phyloP scores from a whole-genome alignment of 2,888 invertebrate genomes.

The Dynastes grantii region DNA sequence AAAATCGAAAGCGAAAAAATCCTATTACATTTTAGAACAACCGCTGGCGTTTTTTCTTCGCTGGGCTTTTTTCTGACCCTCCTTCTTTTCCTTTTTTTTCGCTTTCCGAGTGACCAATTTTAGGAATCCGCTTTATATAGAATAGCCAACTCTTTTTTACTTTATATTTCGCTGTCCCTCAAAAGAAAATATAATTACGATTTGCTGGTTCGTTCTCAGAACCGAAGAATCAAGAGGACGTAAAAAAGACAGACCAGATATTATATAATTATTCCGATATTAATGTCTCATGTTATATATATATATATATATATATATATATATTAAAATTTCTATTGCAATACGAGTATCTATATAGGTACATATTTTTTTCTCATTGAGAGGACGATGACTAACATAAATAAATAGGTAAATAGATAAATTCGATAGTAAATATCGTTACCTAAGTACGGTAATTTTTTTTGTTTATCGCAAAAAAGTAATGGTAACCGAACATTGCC shows the following conservation, averaged over 20 bases:
- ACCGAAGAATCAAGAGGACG: not conserved
- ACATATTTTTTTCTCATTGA: not conserved
- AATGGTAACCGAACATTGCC: too few relatives aligned
- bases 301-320: not conserved
- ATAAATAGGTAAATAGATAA: not conserved
- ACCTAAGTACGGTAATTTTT: slow-evolving; percentile 1
- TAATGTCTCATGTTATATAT: not conserved
- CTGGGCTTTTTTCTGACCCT: too few relatives aligned
- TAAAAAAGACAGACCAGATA: not conserved
- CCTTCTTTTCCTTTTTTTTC: too few relatives aligned
- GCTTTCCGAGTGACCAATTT: too few relatives aligned
- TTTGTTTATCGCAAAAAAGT: slow-evolving; percentile 4
- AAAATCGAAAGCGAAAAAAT: too few relatives aligned
- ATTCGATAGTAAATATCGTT: not conserved
- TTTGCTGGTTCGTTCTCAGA: slow-evolving; percentile 18
- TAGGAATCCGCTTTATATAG: too few relatives aligned
- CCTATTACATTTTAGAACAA: too few relatives aligned
- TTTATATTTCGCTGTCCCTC: slow-evolving; percentile 15
- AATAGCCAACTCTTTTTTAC: too few relatives aligned
- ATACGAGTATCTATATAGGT: too few relatives aligned
- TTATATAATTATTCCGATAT: slow-evolving; percentile 8
- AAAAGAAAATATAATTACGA: slow-evolving; percentile 32
- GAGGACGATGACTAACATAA: not conserved
- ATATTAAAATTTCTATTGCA: slow-evolving; percentile 8
- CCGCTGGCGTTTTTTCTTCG: too few relatives aligned